Evolutionary conservation across 2,797 vertebrate species (phyloP), one percentile per base, ranked within the genome.

Genomic region (Lutjanus argentimaculatus): DNA sequence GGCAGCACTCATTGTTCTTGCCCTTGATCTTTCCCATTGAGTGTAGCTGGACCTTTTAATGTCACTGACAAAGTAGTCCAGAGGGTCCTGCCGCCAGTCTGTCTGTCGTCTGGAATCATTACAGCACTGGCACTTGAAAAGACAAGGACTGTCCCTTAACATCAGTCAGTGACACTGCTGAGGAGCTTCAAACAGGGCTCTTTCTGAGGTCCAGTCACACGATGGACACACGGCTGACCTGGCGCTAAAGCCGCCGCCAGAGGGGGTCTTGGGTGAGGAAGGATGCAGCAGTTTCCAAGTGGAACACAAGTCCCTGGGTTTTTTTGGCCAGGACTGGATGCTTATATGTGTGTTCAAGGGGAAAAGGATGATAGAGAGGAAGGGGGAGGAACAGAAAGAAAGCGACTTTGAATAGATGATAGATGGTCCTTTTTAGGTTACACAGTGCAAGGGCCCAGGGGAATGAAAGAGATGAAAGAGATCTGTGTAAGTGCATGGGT

Each of bases 81-180:
- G 85, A 84, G 92, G 91, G 92, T 90, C 83, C 85, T 72, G 89
- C 83, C 52, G 81, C 89, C 88, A 87, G 87, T 86, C 89, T 85
- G 92, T 85, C 94, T 90, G 90, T 91, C 89, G 80, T 92, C 88
- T 90, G 83, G 82, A 90, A 90, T 93, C 90, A 92, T 93, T 94
- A 91, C 90, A 66, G 87, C 84, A 53, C 80, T 77, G 90, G 75
- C 85, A 90, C 91, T 92, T 92, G 75, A 93, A 93, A 93, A 90
- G 91, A 92, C 91, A 91, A 89, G 88, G 71, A 87, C 83, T 89
- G 85, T 94, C 90, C 87, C 88, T 89, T 85, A 88, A 86, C 85
- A 87, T 91, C 88, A 91, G 84, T 82, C 86, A 88, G 84, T 56
- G 87, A 90, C 88, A 90, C 81, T 69, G 84, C 84, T 79, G 79